A percentile compares a stretch with the other conserved stretches of the same genome.
These are phyloP conservation scores for Chaetops frenatus DNA, from an alignment of 2,113 vertebrate species.

Conservation along the genomic window DNA sequence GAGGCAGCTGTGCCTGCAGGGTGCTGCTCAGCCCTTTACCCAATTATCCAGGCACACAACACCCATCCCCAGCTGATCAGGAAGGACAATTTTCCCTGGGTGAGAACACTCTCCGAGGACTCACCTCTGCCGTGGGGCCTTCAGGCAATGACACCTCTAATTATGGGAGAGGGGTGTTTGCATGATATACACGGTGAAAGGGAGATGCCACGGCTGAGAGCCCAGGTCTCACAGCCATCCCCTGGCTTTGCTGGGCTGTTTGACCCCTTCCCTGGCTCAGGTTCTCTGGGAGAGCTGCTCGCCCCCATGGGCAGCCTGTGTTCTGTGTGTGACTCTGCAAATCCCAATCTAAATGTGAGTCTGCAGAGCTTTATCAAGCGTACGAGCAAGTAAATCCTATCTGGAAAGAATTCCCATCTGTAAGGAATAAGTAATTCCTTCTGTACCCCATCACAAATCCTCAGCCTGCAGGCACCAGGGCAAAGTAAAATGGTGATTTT, in stretches of 20 bases:
- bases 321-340: neutral
- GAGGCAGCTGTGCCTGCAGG: neutral
- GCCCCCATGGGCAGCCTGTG: rapidly evolving
- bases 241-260: neutral
- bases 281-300: neutral
- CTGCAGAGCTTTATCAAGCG: rapidly evolving
- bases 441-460: neutral
- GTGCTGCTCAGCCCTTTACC: neutral
- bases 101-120: neutral
- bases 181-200: neutral
- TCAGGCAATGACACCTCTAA: neutral
- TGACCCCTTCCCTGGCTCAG: neutral
- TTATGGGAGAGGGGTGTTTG: neutral
- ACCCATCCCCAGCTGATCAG: neutral
- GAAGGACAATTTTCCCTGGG: neutral
- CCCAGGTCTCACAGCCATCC: neutral
- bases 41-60: neutral
- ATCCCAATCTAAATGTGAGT: rapidly evolving
- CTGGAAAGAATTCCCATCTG: neutral
- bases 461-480: neutral
- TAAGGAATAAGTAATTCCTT: neutral
- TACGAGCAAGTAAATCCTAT: neutral
- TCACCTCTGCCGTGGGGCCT: neutral
- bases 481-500: neutral
- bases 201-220: neutral